Base-by-base conservation (phyloP, 1,140 invertebrate genomes). In the Eciton burchellii region DNA sequence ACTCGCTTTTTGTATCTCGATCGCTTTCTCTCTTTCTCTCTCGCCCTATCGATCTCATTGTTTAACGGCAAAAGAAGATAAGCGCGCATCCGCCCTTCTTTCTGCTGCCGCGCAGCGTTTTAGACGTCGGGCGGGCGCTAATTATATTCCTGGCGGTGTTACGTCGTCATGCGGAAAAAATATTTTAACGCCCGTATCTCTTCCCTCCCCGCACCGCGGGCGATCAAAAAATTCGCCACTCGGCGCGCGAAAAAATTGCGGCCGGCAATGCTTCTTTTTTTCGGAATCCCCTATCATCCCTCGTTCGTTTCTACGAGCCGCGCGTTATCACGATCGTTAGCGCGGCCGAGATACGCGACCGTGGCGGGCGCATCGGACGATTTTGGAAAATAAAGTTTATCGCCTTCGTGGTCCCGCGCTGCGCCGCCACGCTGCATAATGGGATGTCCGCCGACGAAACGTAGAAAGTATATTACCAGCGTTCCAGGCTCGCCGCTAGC, bases 331-430 rank as follows among this genome's bases (percentile, higher is more conserved):
- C 87, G 87, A 88, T 88, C 87, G 87, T 88, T 84, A 88, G 79
- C 74, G 56, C 79, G 54, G 35, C 35, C 74, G 29, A 54, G 52
- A 45, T 68, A 65, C 26, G 45, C 19, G 29, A n/a, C n/a, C 19
- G 73, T 45, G 70, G 54, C 24, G 47, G n/a, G 74, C 84, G 83
- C 76, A 74, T 88, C 82, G 66, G 83, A 68, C 87, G 87, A 88
- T 88, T 88, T 88, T 88, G 83, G 63, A 88, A 88, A 88, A 88
- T 88, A 88, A 88, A 88, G 86, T 88, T 88, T 88, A 88, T 88
- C 87, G 86, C 79, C 87, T 88, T 87, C 65, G 85, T 41, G 54
- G 72, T 45, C 71, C 71, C 35, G 35, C 35, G 35, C 35, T 35
- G 74, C 85, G 83, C 49, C 45, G 47, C 56, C 72, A 71, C 83